Conservation (phyloP, 1,140 invertebrate species). For the Saccostrea cuccullata region DNA sequence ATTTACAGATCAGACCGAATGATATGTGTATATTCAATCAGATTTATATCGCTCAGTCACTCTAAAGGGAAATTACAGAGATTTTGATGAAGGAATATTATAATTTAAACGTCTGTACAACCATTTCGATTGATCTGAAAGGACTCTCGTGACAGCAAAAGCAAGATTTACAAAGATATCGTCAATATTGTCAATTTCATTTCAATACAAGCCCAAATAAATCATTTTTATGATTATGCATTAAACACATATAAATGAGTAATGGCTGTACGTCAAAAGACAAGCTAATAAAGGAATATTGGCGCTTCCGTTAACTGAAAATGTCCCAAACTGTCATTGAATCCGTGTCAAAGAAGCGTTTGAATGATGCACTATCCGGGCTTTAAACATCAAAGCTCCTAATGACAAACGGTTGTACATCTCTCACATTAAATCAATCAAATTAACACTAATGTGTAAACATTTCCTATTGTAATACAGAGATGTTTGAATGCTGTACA, state of each 20-base stretch:
- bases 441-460: slow-evolving; percentile 36
- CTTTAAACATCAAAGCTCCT: slow-evolving; percentile 23
- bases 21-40: slow-evolving; percentile 45
- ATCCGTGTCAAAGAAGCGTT: slow-evolving; percentile 19
- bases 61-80: slow-evolving; percentile 25
- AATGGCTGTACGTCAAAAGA: slow-evolving; percentile 23
- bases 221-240: slow-evolving; percentile 42
- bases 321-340: slow-evolving; percentile 27
- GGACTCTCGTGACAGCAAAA: slow-evolving; percentile 10
- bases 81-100: slow-evolving; percentile 32
- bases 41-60: slow-evolving; percentile 11
- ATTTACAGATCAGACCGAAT: slow-evolving; percentile 39
- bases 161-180: slow-evolving; percentile 23
- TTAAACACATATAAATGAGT: slow-evolving; percentile 38
- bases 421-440: slow-evolving; percentile 27
- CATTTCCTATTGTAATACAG: neutral
- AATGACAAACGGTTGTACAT: slow-evolving; percentile 28
- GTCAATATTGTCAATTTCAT: slow-evolving; percentile 36
- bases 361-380: slow-evolving; percentile 23
- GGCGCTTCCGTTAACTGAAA: slow-evolving; percentile 34
- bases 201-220: slow-evolving; percentile 31
- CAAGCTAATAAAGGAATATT: slow-evolving; percentile 19
- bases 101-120: slow-evolving; percentile 31
- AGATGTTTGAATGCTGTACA: slow-evolving; percentile 19
- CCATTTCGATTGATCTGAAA: slow-evolving; percentile 29